Base-by-base conservation (phyloP, 2,888 invertebrate genomes). In the Dicyrtoma fusca region DNA sequence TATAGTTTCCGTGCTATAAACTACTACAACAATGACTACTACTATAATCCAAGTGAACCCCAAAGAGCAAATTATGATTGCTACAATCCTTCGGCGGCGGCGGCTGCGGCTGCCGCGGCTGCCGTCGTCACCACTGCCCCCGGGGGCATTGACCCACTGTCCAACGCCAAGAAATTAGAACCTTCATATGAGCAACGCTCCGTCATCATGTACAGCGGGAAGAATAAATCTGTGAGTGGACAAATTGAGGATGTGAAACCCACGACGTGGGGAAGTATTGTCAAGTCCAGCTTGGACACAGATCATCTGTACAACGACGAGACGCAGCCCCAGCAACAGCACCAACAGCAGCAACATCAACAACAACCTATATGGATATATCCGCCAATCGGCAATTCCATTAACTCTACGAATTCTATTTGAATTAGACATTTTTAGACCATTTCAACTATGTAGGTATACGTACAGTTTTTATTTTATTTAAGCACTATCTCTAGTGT, bases 81-180 rank as follows among this genome's bases (percentile, higher is more conserved):
- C 59, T 64, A 64, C 25, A 65, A 59, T 57, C 26, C 64, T 1
- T 51, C 77, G 72, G 77, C 81, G 2, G 75, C 75, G 82, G 83
- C 79, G 82, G 84, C 70, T 82, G 74, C 71, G 13, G 73, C 72
- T 14, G 69, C 69, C 1, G 55, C 23, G n/a, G 47, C 83, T 82
- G 44, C 65, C 26, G 68, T 25, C 25, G 53, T n/a, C 34, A 65
- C 45, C 25, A 21, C 42, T 57, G 51, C 62, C 61, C 69, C 69
- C 53, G n/a, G n/a, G n/a, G 71, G 72, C 23, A 21, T 63, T 21
- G 71, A 71, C 44, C 71, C 71, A 5, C 44, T 71, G 3, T n/a
- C 49, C n/a, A 21, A 3, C 13, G 55, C 23, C 55, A 69, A 69
- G 45, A 65, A 57, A n/a, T 49, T 71, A 19, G 71, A 71, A 42